Evolutionary conservation across 2,797 vertebrate species (phyloP).

Genomic region (Acanthis flammea): DNA sequence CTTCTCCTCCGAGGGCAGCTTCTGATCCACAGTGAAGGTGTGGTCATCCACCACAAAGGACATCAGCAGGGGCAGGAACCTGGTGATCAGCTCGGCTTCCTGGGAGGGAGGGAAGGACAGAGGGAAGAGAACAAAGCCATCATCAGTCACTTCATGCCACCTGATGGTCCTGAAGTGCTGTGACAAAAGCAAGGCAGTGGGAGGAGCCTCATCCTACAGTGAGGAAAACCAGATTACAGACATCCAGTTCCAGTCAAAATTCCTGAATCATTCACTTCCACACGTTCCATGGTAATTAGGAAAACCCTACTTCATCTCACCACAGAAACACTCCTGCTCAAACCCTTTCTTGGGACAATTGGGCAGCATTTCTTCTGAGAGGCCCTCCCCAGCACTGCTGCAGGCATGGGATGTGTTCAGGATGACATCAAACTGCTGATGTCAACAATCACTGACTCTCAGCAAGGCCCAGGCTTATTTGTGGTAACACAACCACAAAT

Average conservation of each 20-base stretch:
- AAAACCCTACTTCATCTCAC: background rate
- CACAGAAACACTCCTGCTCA: background rate
- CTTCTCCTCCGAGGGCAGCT: conserved; percentile 91
- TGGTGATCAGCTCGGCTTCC: conserved; percentile 92
- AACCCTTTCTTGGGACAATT: background rate
- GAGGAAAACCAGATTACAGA: background rate
- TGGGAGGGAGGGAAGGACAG: conserved; percentile 43
- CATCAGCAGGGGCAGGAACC: conserved; percentile 93
- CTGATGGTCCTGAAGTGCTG: background rate
- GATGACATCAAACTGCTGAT: background rate
- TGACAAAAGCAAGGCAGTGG: background rate
- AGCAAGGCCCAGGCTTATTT: background rate
- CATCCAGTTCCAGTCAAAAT: background rate
- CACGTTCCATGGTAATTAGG: background rate
- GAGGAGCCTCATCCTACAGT: background rate
- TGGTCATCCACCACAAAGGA: conserved; percentile 95
- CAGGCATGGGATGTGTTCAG: background rate
- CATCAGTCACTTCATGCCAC: background rate
- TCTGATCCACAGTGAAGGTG: conserved; percentile 91
- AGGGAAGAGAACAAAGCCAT: background rate
- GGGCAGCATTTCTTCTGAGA: background rate
- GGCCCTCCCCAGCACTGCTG: background rate
- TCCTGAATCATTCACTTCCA: background rate
- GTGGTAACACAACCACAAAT: background rate
- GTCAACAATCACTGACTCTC: background rate